Evolutionary conservation across 2,888 invertebrate genomes (phyloP), one percentile per base, ranked within the genome.

Genomic region (Plagodis dolabraria): DNA sequence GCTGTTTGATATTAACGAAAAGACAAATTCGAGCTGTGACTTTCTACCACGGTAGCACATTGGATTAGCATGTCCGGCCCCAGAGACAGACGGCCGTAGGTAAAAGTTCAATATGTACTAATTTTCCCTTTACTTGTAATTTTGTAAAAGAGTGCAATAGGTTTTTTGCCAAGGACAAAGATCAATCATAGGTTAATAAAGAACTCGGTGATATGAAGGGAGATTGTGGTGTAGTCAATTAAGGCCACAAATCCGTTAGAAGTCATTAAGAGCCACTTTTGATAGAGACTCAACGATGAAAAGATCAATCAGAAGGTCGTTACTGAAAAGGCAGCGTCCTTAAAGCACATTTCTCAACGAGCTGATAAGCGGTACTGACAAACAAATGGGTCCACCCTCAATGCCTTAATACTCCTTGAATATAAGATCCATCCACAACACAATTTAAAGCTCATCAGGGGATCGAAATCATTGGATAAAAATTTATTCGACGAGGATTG

Each of bases 401-500:
- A 47, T 47, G 10, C n/a, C 34, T 46, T 42, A 48, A 49, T 56
- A 56, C 12, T 8, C 49, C 9, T 12, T 49, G 6, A 49, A 56
- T 47, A 51, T 47, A 7, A 36, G 33, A 42, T 40, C 40, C 38
- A 22, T 11, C 48, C 34, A 36, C 38, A 43, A 57, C 34, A 36
- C 38, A 43, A 57, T 48, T 44, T 53, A 44, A 53, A 48, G 40
- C 53, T 57, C 52, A 52, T 57, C 48, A 48, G 10, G 33, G 33
- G 44, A 11, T 50, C 36, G 35, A 42, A 35, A 40, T 10, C 40
- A 10, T 40, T 10, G 5, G 8, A 40, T 40, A 40, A 40, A 10
- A 5, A 40, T 40, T 10, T 40, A 22, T 22, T 22, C 22, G 1
- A 2, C 22, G 22, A 22, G 22, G 22, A 22, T 2, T 22, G 22